These are phyloP conservation scores for Naso thynnoides DNA, from an alignment of 2,797 vertebrate species.

Conservation along the genomic window DNA sequence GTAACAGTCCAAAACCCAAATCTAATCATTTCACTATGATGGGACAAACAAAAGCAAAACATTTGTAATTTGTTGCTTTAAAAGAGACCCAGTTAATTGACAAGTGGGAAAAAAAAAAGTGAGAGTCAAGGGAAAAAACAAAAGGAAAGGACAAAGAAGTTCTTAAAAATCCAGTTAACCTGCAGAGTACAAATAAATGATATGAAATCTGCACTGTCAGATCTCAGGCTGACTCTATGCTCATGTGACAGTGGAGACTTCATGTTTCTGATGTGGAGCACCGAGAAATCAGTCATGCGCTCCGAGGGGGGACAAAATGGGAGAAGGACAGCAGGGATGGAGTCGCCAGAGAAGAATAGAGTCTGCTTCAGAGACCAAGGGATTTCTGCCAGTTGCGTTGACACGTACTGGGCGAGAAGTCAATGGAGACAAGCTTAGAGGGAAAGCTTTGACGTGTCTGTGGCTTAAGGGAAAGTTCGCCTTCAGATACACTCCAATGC, in stretches of 20 bases:
- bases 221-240: constrained; percentile 27
- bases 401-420: constrained; percentile 67
- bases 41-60: neutral
- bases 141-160: neutral
- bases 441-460: constrained; percentile 57
- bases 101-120: neutral
- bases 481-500: constrained; percentile 13
- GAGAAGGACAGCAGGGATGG: constrained; percentile 16
- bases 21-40: neutral
- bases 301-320: constrained; percentile 2
- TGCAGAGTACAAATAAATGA: neutral
- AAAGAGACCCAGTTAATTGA: constrained; percentile 9
- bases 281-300: constrained; percentile 30
- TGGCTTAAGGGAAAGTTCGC: constrained; percentile 63
- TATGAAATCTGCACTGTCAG: neutral
- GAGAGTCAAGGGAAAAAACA: neutral
- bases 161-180: constrained; percentile 8
- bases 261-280: constrained; percentile 19
- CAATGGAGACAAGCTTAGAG: constrained; percentile 51
- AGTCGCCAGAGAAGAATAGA: constrained; percentile 19
- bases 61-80: neutral
- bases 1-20: neutral
- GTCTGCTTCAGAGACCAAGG: constrained; percentile 35
- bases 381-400: constrained; percentile 66
- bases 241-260: constrained; percentile 36